phyloP scores from a whole-genome alignment of 1,140 invertebrate genomes.

The Lysiphlebus fabarum region DNA sequence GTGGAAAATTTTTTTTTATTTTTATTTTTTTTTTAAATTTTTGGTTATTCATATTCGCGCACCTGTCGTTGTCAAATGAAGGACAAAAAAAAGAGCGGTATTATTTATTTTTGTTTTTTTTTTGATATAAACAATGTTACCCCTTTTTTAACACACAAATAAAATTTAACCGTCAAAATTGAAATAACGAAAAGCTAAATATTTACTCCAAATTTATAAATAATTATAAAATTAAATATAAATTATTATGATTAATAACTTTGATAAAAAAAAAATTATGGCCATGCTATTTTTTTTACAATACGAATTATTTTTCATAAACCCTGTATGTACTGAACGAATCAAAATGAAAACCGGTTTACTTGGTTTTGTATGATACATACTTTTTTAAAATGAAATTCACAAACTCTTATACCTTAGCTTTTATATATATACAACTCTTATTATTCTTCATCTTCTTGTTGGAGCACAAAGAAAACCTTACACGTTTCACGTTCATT shows the following conservation, averaged over 20 bases:
- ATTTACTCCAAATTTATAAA: slow-evolving; percentile 24
- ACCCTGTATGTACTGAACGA: slow-evolving; percentile 13
- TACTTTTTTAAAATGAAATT: too few species aligned
- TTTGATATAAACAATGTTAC: too few species aligned
- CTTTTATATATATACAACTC: too few species aligned
- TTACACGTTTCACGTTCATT: too few species aligned
- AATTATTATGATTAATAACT: background rate
- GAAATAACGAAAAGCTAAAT: slow-evolving; percentile 5
- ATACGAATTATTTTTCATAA: slow-evolving; percentile 15
- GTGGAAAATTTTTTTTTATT: slow-evolving; percentile 28
- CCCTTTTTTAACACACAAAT: background rate
- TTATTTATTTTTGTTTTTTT: too few species aligned
- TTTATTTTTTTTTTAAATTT: background rate
- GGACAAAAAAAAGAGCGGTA: background rate
- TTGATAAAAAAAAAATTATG: background rate
- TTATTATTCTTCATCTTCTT: slow-evolving; percentile 4
- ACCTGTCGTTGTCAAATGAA: slow-evolving; percentile 12
- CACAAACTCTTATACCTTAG: background rate
- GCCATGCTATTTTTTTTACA: slow-evolving; percentile 8
- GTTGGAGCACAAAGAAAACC: slow-evolving; percentile 25
- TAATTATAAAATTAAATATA: too few species aligned
- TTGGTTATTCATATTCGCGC: slow-evolving; percentile 8
- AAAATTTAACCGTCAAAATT: slow-evolving; percentile 2
- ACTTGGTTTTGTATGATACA: slow-evolving; percentile 10
- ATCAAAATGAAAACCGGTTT: slow-evolving; percentile 26